These are phyloP conservation scores for Pseudotriccus pelzelni DNA, from an alignment of 2,797 vertebrate genomes.

Conservation along the genomic window DNA sequence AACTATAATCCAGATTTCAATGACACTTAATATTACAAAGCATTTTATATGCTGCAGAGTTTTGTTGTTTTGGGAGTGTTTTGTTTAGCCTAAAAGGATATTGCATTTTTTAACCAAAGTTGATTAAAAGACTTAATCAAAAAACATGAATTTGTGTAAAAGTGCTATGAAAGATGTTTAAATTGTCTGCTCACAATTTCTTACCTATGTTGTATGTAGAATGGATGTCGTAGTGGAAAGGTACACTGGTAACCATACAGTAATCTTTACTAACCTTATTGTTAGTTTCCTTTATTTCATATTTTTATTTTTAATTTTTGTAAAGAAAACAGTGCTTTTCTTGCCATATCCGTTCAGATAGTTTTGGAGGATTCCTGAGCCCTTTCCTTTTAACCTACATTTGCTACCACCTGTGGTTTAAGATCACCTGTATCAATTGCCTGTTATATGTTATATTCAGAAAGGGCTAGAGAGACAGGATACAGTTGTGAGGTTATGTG, in stretches of 20 bases:
- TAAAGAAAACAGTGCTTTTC: rapidly evolving
- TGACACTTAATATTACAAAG: background rate
- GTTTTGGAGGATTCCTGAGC: background rate
- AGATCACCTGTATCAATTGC: background rate
- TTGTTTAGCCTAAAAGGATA: background rate
- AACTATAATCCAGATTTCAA: background rate
- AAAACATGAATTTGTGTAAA: background rate
- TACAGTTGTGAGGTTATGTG: background rate
- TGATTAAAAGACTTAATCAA: background rate
- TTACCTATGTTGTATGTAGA: background rate
- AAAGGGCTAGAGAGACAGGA: background rate
- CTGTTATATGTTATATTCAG: background rate
- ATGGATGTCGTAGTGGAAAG: background rate
- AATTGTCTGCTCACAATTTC: background rate
- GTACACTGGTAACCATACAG: background rate
- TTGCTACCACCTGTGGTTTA: background rate
- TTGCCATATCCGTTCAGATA: background rate
- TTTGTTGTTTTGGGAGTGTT: background rate
- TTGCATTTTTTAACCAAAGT: background rate
- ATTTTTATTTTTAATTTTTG: background rate
- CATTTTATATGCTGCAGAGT: background rate
- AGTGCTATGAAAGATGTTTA: background rate
- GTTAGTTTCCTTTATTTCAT: background rate
- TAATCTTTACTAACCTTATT: background rate
- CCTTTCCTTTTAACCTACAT: background rate